phyloP scores from a whole-genome alignment of 2,113 vertebrate species.

The Tetraodon nigroviridis region DNA sequence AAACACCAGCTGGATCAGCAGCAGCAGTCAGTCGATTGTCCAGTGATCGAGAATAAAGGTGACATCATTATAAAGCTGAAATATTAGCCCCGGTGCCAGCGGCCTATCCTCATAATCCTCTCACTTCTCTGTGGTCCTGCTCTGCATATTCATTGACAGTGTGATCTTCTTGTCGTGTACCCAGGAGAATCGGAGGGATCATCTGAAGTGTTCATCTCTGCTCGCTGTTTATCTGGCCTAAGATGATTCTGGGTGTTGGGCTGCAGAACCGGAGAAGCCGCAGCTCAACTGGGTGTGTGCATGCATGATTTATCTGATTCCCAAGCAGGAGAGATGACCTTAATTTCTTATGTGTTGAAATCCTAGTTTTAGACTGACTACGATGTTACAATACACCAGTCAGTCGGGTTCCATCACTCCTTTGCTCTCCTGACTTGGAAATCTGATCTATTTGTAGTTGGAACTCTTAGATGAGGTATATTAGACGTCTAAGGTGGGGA shows the following conservation, averaged over 20 bases:
- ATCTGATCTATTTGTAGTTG: too few relatives aligned
- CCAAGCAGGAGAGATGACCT: slow-evolving; percentile 47
- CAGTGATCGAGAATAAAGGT: slow-evolving; percentile 42
- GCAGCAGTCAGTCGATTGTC: slow-evolving; percentile 38
- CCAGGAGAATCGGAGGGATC: slow-evolving; percentile 55
- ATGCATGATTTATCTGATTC: slow-evolving; percentile 75
- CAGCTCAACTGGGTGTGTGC: slow-evolving; percentile 66
- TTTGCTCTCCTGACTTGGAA: too few relatives aligned
- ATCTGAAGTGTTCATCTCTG: slow-evolving; percentile 68
- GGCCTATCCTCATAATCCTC: slow-evolving; percentile 19
- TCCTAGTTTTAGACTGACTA: neutral
- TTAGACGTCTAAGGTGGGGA: neutral
- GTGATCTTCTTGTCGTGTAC: slow-evolving; percentile 65
- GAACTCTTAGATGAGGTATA: neutral
- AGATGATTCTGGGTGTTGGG: slow-evolving; percentile 48
- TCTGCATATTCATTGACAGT: slow-evolving; percentile 64
- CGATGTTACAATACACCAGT: too few relatives aligned
- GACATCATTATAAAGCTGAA: slow-evolving; percentile 52
- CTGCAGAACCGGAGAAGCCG: slow-evolving; percentile 36
- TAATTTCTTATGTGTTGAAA: slow-evolving; percentile 24
- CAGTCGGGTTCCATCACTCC: too few relatives aligned
- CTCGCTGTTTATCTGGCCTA: slow-evolving; percentile 57
- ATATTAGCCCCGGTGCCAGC: slow-evolving; percentile 41
- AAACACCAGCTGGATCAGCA: slow-evolving; percentile 32
- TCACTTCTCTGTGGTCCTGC: slow-evolving; percentile 18